These are phyloP conservation scores for Fopius arisanus DNA, from an alignment of 1,140 invertebrate species.

Conservation along the genomic window DNA sequence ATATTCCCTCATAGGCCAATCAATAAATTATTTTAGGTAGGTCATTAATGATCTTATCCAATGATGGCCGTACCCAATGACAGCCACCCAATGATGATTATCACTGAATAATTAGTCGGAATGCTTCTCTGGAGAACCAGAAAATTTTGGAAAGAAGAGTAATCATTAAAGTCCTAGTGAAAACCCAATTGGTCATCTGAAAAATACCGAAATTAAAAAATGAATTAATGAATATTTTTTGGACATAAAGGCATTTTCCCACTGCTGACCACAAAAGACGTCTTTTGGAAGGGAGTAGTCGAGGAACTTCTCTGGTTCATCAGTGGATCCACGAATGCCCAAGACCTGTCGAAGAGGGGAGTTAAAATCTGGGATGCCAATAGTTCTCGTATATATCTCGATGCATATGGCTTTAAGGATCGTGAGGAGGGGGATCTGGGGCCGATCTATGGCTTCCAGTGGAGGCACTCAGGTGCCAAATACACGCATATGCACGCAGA, in stretches of 20 bases:
- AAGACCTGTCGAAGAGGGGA: slow-evolving; percentile 82
- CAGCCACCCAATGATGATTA: no score
- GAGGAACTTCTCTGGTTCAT: slow-evolving; percentile 98
- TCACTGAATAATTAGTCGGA: no score
- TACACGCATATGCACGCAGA: slow-evolving; percentile 87
- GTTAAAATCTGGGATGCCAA: slow-evolving; percentile 99
- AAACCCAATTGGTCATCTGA: neutral
- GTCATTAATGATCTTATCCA: neutral
- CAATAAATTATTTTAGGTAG: neutral
- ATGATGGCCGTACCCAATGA: neutral
- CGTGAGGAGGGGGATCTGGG: slow-evolving; percentile 96
- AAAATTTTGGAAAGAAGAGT: no score
- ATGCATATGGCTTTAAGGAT: slow-evolving; percentile 85
- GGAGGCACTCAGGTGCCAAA: slow-evolving; percentile 96
- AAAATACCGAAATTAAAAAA: neutral
- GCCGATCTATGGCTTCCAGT: slow-evolving; percentile 99
- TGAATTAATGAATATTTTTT: no score
- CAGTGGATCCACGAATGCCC: slow-evolving; percentile 90
- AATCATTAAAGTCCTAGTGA: no score
- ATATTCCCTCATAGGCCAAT: neutral
- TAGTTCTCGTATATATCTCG: slow-evolving; percentile 89
- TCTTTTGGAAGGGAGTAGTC: slow-evolving; percentile 92
- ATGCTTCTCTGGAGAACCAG: no score
- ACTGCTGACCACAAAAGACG: slow-evolving; percentile 94
- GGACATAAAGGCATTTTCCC: slow-evolving; percentile 75